Conservation (phyloP, 1,140 invertebrate species). For the Chymomyza costata region DNA sequence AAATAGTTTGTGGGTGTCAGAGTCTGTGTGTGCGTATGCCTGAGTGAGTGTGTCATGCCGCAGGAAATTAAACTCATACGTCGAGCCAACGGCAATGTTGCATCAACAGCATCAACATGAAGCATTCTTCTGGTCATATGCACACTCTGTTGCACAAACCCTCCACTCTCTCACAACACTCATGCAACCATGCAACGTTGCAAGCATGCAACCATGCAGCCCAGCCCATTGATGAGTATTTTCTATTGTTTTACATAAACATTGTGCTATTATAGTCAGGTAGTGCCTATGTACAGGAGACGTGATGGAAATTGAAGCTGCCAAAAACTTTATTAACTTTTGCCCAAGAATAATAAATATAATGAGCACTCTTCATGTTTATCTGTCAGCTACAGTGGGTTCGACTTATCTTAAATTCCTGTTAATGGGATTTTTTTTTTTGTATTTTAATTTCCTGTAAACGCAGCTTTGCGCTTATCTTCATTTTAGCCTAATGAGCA, state of each 20-base stretch:
- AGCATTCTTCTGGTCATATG: slow-evolving; percentile 3
- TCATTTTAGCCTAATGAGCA: slow-evolving; percentile 29
- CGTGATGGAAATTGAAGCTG: too few relatives aligned
- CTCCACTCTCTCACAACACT: too few relatives aligned
- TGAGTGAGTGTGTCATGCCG: not conserved
- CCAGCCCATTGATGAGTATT: slow-evolving; percentile 42
- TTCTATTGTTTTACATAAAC: slow-evolving; percentile 52
- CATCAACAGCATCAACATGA: slow-evolving; percentile 23
- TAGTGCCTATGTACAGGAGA: not conserved
- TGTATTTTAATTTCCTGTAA: slow-evolving; percentile 62
- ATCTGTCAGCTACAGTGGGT: not conserved
- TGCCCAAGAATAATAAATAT: slow-evolving; percentile 26
- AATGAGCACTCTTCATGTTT: slow-evolving; percentile 27
- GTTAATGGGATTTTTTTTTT: slow-evolving; percentile 9
- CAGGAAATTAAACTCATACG: slow-evolving; percentile 67
- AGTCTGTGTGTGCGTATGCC: too few relatives aligned
- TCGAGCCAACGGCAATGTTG: slow-evolving; percentile 8
- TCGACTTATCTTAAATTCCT: too few relatives aligned
- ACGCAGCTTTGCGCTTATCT: slow-evolving; percentile 31
- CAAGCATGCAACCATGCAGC: too few relatives aligned
- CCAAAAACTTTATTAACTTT: not conserved
- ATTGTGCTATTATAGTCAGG: slow-evolving; percentile 6
- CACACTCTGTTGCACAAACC: slow-evolving; percentile 46
- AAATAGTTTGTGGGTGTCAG: slow-evolving; percentile 35
- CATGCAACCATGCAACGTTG: too few relatives aligned